These are phyloP conservation scores for Ophion slaviceki DNA, from an alignment of 2,888 invertebrate species.

Conservation along the genomic window DNA sequence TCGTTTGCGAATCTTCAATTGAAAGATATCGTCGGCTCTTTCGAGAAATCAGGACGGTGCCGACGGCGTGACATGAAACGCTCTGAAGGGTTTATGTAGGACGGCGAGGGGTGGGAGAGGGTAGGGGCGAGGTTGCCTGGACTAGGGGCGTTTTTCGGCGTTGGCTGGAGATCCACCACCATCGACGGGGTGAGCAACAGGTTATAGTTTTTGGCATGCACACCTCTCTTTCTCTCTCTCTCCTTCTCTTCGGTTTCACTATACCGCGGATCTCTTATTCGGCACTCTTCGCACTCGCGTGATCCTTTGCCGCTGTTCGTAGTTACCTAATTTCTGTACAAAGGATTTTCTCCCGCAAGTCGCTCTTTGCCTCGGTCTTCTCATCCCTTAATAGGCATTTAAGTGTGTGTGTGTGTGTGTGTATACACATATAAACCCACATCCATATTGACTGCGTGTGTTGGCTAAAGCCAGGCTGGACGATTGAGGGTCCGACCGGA, in stretches of 20 bases:
- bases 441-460: background rate
- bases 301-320: constrained; percentile 53
- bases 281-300: constrained; percentile 39
- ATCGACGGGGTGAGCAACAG: constrained; percentile 77
- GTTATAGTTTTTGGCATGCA: constrained; percentile 83
- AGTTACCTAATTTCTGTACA: constrained; percentile 62
- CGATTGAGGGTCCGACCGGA: constrained; percentile 56
- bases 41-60: constrained; percentile 21
- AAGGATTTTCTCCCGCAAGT: constrained; percentile 65
- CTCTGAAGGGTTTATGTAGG: constrained; percentile 39
- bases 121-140: constrained; percentile 55
- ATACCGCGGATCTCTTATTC: constrained; percentile 46
- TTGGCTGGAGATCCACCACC: constrained; percentile 50
- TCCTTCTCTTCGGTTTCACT: constrained; percentile 46
- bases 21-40: constrained; percentile 8
- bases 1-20: constrained; percentile 19
- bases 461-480: constrained; percentile 22
- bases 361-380: constrained; percentile 67
- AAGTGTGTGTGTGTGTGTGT: constrained; percentile 1
- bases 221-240: constrained; percentile 58
- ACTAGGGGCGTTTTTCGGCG: constrained; percentile 67
- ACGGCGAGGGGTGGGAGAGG: background rate
- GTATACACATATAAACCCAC: background rate
- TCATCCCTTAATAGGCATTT: constrained; percentile 42
- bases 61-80: constrained; percentile 54